Conservation (phyloP, 2,888 invertebrate species). For the Clunio marinus region DNA sequence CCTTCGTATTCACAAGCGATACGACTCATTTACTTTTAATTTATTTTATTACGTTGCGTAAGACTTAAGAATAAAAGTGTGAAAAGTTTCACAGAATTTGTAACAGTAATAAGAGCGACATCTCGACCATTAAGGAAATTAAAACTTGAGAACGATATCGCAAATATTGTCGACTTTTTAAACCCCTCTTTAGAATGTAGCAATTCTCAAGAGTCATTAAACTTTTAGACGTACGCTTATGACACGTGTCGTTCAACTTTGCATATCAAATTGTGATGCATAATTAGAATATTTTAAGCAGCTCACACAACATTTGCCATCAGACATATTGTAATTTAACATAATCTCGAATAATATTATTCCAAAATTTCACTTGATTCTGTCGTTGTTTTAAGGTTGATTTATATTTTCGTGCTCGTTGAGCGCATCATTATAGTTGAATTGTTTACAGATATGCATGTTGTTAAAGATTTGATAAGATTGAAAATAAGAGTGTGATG, state of each 20-base stretch:
- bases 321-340: conserved; percentile 9
- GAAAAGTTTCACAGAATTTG: neutral
- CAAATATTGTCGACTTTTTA: neutral
- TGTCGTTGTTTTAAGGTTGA: conserved; percentile 8
- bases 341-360: conserved; percentile 11
- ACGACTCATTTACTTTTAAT: conserved; percentile 38
- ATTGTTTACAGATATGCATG: neutral
- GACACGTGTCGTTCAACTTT: conserved; percentile 10
- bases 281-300: neutral
- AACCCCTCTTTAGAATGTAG: neutral
- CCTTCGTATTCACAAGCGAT: conserved; percentile 10
- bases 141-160: neutral
- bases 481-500: no score
- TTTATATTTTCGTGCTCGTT: conserved; percentile 3
- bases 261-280: conserved; percentile 21
- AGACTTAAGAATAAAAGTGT: neutral
- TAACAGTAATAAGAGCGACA: no score
- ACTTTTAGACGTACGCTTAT: neutral
- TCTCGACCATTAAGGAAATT: conserved; percentile 19
- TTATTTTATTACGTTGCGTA: conserved; percentile 29
- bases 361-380: neutral
- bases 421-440: neutral
- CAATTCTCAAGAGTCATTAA: conserved; percentile 14
- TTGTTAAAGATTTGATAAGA: neutral
- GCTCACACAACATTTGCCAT: neutral